Conservation (phyloP, 2,797 vertebrate genomes). For the Pangasius djambal region DNA sequence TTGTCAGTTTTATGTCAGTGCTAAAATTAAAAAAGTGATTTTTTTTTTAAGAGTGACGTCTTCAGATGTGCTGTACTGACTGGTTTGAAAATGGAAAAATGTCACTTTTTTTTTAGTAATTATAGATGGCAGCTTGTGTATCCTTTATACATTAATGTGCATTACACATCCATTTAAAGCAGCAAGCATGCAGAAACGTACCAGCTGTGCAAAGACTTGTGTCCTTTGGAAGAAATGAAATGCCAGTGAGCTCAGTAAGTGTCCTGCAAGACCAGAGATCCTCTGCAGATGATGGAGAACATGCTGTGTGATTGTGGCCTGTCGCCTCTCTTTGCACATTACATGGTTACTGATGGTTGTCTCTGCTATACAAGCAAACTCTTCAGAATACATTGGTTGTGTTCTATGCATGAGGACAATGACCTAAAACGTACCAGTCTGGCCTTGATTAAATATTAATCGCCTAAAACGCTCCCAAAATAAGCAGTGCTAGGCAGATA, state of each 20-base stretch:
- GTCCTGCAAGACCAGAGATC: not conserved
- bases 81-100: not conserved
- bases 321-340: not conserved
- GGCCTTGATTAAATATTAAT: slow-evolving; percentile 1
- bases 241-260: not conserved
- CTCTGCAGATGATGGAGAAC: not conserved
- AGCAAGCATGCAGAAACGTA: not conserved
- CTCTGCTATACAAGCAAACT: not conserved
- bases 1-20: not conserved
- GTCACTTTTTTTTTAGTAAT: not conserved
- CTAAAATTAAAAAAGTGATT: not conserved
- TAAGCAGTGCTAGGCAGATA: not conserved
- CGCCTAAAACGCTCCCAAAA: not conserved
- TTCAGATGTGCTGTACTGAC: not conserved
- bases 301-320: not conserved
- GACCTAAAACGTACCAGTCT: not conserved
- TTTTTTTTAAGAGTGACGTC: not conserved
- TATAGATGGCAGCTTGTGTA: not conserved
- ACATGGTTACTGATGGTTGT: not conserved
- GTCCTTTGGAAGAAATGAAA: not conserved
- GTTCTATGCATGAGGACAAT: not conserved
- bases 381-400: not conserved
- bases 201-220: not conserved
- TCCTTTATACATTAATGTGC: not conserved
- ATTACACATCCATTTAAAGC: not conserved